Conservation (phyloP, 2,113 vertebrate species). For the Heterotis niloticus region DNA sequence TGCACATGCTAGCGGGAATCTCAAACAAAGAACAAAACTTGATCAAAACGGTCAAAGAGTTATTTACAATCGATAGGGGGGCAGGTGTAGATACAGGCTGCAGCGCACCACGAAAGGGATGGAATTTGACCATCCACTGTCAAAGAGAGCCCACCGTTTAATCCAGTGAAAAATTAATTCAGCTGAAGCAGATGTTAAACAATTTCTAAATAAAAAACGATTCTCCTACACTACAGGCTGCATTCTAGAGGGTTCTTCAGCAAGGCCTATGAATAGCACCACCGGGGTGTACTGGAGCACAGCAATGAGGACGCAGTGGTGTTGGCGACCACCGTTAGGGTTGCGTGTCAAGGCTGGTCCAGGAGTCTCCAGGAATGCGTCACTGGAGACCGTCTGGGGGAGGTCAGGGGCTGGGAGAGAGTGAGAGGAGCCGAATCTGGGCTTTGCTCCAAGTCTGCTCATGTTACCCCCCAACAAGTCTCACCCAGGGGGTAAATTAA, state of each 20-base stretch:
- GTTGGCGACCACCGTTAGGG: neutral
- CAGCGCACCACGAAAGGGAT: too few species aligned
- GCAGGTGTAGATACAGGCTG: too few species aligned
- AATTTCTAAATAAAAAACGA: too few species aligned
- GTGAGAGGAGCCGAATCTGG: neutral
- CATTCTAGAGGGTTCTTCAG: slow-evolving; percentile 21
- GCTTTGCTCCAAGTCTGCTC: slow-evolving; percentile 8
- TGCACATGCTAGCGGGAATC: too few species aligned
- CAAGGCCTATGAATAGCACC: slow-evolving; percentile 18
- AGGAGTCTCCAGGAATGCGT: slow-evolving; percentile 25
- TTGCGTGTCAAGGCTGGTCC: neutral
- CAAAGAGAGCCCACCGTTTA: too few species aligned
- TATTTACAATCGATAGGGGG: too few species aligned
- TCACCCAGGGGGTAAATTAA: slow-evolving; percentile 23
- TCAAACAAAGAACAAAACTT: too few species aligned
- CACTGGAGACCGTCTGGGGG: neutral
- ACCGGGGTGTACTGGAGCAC: neutral
- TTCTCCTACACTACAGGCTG: too few species aligned
- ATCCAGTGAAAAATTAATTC: too few species aligned
- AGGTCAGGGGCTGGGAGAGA: neutral
- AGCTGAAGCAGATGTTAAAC: too few species aligned
- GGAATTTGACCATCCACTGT: too few species aligned
- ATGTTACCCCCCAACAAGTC: slow-evolving; percentile 6
- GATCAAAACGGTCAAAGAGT: too few species aligned
- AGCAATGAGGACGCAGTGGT: neutral